A percentile compares a stretch with the other conserved stretches of the same genome.
phyloP scores from a whole-genome alignment of 2,888 invertebrate genomes.

The Caenorhabditis sp. region DNA sequence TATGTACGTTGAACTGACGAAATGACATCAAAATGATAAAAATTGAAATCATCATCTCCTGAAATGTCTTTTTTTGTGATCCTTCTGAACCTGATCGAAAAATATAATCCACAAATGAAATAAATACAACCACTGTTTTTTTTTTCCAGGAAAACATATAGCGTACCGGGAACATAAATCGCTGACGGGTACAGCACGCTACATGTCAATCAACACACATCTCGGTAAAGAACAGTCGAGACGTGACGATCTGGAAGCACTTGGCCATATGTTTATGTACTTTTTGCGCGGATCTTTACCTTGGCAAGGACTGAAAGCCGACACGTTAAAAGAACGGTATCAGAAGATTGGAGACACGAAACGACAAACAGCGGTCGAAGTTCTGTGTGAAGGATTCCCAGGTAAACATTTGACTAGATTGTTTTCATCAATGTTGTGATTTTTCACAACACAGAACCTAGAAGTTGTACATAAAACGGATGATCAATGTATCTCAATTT shows the following conservation, averaged over 20 bases:
- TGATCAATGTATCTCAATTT: constrained; percentile 65
- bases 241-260: constrained; percentile 79
- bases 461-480: too few relatives aligned
- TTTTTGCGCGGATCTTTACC: constrained; percentile 98
- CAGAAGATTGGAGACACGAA: constrained; percentile 99
- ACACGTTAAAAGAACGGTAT: constrained; percentile 77
- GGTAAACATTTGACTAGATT: constrained; percentile 71
- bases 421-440: background rate
- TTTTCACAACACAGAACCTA: too few relatives aligned
- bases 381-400: constrained; percentile 79
- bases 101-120: too few relatives aligned
- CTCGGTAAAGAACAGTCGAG: constrained; percentile 98
- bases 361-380: constrained; percentile 96
- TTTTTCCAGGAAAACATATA: constrained; percentile 93
- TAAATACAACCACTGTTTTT: too few relatives aligned
- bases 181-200: constrained; percentile 98
- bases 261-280: constrained; percentile 99
- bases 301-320: constrained; percentile 92
- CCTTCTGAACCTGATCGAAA: too few relatives aligned
- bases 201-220: constrained; percentile 99
- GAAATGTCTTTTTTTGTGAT: too few relatives aligned
- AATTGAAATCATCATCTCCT: too few relatives aligned
- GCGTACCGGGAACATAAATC: constrained; percentile 99
- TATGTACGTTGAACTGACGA: too few relatives aligned
- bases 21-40: too few relatives aligned